Percentiles rank a stretch among this genome's conserved stretches.
Evolutionary conservation across 2,888 invertebrate species (phyloP).

Genomic region (Eupithecia dodoneata): DNA sequence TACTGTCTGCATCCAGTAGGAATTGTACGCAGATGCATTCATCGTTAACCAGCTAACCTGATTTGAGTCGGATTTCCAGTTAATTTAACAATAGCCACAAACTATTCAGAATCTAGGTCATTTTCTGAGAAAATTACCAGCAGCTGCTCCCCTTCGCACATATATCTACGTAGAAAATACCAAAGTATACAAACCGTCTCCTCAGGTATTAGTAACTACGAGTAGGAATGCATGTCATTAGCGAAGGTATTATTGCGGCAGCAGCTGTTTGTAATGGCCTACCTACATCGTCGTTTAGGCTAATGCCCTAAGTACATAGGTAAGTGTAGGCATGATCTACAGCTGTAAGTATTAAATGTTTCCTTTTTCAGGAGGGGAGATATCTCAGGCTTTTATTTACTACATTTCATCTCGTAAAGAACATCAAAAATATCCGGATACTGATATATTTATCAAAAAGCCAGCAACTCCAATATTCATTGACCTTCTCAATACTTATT

Average conservation of each 20-base stretch:
- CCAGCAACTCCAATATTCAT: neutral
- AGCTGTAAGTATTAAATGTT: neutral
- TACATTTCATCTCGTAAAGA: neutral
- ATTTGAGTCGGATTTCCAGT: neutral
- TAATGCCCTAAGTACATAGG: constrained; percentile 28
- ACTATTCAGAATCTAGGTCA: constrained; percentile 14
- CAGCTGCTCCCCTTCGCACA: constrained; percentile 20
- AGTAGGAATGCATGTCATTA: constrained; percentile 41
- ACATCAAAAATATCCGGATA: neutral
- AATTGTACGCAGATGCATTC: neutral
- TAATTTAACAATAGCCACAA: constrained; percentile 6
- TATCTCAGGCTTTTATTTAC: neutral
- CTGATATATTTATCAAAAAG: neutral
- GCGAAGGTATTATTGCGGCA: constrained; percentile 40
- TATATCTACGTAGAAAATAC: constrained; percentile 15
- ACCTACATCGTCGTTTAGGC: constrained; percentile 34
- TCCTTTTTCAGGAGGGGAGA: neutral
- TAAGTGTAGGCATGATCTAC: constrained; percentile 7
- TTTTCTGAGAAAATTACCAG: constrained; percentile 18
- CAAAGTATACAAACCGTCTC: constrained; percentile 23
- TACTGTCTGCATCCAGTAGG: neutral
- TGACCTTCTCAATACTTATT: constrained; percentile 10
- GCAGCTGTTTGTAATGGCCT: constrained; percentile 42
- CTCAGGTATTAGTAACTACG: constrained; percentile 33
- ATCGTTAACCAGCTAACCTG: neutral